A percentile compares a stretch with the other conserved stretches of the same genome.
phyloP scores from a whole-genome alignment of 1,140 invertebrate genomes.

The Drosophila repleta region DNA sequence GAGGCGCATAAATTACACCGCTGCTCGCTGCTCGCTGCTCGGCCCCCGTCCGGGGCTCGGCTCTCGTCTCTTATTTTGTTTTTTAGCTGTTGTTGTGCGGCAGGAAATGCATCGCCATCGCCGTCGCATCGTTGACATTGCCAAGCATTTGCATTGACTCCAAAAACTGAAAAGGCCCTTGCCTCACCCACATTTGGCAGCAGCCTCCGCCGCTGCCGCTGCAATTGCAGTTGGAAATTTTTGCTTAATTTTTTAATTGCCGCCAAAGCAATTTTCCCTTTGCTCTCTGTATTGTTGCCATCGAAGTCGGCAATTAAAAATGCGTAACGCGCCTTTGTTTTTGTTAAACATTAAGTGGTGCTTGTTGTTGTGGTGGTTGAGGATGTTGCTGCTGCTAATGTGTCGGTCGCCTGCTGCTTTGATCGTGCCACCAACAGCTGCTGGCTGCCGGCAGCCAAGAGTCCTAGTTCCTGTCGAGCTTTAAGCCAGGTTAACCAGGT shows the following conservation, averaged over 20 bases:
- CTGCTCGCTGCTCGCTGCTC: conserved; percentile 12
- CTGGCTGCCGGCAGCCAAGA: background rate
- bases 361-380: conserved; percentile 11
- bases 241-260: conserved; percentile 79
- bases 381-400: conserved; percentile 27
- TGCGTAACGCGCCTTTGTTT: conserved; percentile 75
- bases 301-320: conserved; percentile 77
- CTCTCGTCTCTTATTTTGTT: conserved; percentile 27
- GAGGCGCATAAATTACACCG: conserved; percentile 75
- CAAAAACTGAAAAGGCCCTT: conserved; percentile 13
- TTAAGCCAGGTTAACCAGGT: background rate
- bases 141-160: conserved; percentile 41
- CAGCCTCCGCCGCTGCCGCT: conserved; percentile 8
- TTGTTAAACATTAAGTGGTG: conserved; percentile 13
- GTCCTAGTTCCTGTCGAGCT: conserved; percentile 6
- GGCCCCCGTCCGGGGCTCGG: conserved; percentile 16
- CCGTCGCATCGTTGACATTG: conserved; percentile 66
- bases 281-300: conserved; percentile 17
- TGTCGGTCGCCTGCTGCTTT: conserved; percentile 58
- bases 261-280: conserved; percentile 29
- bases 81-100: conserved; percentile 32
- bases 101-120: conserved; percentile 61
- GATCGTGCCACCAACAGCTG: conserved; percentile 39
- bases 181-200: conserved; percentile 30
- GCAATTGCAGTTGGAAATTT: conserved; percentile 23